Evolutionary conservation across 2,797 vertebrate species (phyloP).

Genomic region (Smutsia temminckii): DNA sequence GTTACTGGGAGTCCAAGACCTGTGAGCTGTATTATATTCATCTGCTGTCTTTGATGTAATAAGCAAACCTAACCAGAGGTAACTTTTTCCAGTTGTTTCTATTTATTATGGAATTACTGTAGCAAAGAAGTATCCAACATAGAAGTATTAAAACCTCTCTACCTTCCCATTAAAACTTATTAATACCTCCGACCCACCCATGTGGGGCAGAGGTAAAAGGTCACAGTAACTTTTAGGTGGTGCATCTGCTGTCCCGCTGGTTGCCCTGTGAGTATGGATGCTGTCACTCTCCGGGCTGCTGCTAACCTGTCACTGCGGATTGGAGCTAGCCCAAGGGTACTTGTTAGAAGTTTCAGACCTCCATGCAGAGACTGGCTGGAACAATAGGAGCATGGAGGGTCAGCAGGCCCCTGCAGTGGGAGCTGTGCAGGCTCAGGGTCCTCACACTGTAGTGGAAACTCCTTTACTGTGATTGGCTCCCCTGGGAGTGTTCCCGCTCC

Average conservation of each 20-base stretch:
- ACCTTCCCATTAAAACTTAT: background rate
- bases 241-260: background rate
- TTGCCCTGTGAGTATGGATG: background rate
- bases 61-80: background rate
- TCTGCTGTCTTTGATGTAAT: background rate
- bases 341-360: background rate
- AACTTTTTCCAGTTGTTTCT: background rate
- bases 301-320: background rate
- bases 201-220: background rate
- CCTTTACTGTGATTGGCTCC: background rate
- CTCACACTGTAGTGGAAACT: background rate
- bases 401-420: fast-evolving
- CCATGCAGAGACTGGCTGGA: background rate
- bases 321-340: background rate
- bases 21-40: background rate
- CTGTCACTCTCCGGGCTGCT: background rate
- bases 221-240: background rate
- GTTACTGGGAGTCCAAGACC: background rate
- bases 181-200: background rate
- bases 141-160: background rate
- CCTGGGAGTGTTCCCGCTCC: background rate
- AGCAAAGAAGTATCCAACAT: background rate
- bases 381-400: background rate
- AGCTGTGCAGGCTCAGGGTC: background rate
- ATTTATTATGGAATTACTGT: background rate